Conservation (phyloP, 1,140 invertebrate species). For the Drosophila tsacasi region DNA sequence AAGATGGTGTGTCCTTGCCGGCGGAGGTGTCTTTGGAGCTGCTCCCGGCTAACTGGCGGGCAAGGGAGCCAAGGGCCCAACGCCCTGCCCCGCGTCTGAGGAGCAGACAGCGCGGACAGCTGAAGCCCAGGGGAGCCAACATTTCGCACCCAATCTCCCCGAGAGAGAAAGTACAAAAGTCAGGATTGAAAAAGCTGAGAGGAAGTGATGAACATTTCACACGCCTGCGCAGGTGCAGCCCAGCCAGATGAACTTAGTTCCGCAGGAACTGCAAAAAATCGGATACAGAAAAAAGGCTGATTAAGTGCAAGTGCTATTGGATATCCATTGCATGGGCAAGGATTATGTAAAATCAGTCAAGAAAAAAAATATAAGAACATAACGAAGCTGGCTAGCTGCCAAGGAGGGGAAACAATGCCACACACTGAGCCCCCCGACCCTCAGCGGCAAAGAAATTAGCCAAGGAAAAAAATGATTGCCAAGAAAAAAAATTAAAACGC, state of each 20-base stretch:
- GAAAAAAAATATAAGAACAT: slow-evolving; percentile 67
- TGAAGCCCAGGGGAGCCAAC: slow-evolving; percentile 92
- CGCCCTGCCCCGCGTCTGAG: slow-evolving; percentile 22
- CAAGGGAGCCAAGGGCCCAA: slow-evolving; percentile 8
- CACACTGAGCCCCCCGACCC: slow-evolving; percentile 32
- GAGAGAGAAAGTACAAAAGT: slow-evolving; percentile 22
- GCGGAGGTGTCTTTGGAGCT: slow-evolving; percentile 10
- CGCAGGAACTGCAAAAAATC: slow-evolving; percentile 75
- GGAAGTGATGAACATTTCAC: slow-evolving; percentile 66
- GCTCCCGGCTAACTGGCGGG: slow-evolving; percentile 37
- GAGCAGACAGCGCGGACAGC: slow-evolving; percentile 88
- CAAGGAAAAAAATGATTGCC: slow-evolving; percentile 46
- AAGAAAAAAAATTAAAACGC: slow-evolving; percentile 80
- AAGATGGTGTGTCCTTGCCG: slow-evolving; percentile 1
- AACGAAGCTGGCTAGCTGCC: slow-evolving; percentile 13
- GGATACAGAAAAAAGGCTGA: slow-evolving; percentile 56
- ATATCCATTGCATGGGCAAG: slow-evolving; percentile 59
- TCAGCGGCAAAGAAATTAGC: slow-evolving; percentile 45
- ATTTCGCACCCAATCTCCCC: slow-evolving; percentile 23
- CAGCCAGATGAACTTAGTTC: slow-evolving; percentile 65
- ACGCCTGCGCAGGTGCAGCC: slow-evolving; percentile 66
- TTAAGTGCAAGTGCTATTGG: slow-evolving; percentile 55
- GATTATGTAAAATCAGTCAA: slow-evolving; percentile 61
- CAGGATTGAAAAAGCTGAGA: slow-evolving; percentile 36
- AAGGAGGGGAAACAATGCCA: slow-evolving; percentile 21